Base-by-base conservation (phyloP, 2,888 invertebrate species). In the Chymomyza fuscimana region DNA sequence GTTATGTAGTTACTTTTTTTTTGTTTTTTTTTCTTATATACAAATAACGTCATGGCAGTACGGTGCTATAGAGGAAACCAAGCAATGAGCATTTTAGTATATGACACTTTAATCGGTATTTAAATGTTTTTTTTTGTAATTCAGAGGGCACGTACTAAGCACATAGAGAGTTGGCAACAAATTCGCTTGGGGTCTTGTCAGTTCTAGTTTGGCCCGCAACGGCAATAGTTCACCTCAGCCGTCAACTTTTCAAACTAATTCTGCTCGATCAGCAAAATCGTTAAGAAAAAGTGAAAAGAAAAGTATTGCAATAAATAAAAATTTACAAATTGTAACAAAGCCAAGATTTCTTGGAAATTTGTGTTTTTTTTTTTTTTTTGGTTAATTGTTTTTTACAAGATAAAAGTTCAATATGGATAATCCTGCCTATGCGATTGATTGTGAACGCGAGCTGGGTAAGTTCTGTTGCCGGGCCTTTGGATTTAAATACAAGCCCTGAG, bases 361-460 rank as follows among this genome's bases (percentile, higher is more conserved):
- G 10, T 46, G 40, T 4, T 4, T 40, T 46, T 46, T 32, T 46
- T 46, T 32, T 32, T 32, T 32, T 32, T 32, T 32, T 32, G 40
- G 12, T 5, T 32, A 7, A 5, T 32, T 46, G 40, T 36, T 36
- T 9, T 36, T 36, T 36, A 36, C 7, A 36, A 36, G 10, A 5
- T 4, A 46, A 46, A 46, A 46, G 40, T 46, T 3, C 2, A 70
- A 69, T 63, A 90, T 90, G 90, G 86, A 90, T 80, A 90, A 89
- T 79, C 75, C 79, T 46, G 85, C 78, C 4, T 90, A 86, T 78
- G 76, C 83, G 32, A 71, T 80, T 7, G 89, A 90, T 22, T 74
- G 85, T 50, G 89, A 87, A 3, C 72, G 63, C 12, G 78, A 82
- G 65, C 73, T 63, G 50, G 85, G 88, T 88, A 65, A 81, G 83